A percentile compares a stretch with the other conserved stretches of the same genome.
phyloP scores from a whole-genome alignment of 2,888 invertebrate species.

The Parochlus steinenii region DNA sequence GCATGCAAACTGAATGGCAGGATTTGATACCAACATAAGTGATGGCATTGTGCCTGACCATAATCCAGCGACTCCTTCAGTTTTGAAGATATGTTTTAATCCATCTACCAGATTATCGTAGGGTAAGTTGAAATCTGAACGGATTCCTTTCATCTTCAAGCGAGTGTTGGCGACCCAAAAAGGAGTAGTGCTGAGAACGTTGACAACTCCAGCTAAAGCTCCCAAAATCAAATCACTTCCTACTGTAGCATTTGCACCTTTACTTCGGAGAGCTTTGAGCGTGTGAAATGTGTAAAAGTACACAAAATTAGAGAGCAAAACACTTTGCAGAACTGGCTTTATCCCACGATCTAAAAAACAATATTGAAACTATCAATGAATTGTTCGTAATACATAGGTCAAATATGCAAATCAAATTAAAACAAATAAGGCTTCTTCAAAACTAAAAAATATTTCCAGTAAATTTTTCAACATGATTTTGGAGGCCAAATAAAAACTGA shows the following conservation, averaged over 20 bases:
- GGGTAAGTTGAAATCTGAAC: conserved; percentile 24
- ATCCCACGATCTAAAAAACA: conserved; percentile 36
- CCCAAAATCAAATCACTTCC: conserved; percentile 59
- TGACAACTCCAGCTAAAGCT: conserved; percentile 61
- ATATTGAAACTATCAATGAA: not conserved
- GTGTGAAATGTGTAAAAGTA: conserved; percentile 89
- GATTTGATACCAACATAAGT: conserved; percentile 71
- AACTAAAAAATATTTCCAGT: conserved; percentile 33
- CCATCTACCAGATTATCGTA: conserved; percentile 42
- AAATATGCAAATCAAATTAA: conserved; percentile 42
- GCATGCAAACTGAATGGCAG: conserved; percentile 83
- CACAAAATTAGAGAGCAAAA: conserved; percentile 84
- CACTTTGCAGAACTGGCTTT: conserved; percentile 63
- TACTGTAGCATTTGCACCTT: conserved; percentile 27
- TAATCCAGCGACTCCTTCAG: conserved; percentile 56
- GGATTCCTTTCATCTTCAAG: conserved; percentile 57
- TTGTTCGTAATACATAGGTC: conserved; percentile 33
- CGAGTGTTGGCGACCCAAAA: conserved; percentile 87
- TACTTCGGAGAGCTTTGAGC: conserved; percentile 37
- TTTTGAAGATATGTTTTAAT: conserved; percentile 46
- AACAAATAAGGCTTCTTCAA: conserved; percentile 52
- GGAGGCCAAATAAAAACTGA: no score
- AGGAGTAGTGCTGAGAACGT: conserved; percentile 74
- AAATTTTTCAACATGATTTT: no score
- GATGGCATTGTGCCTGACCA: conserved; percentile 79